A percentile compares a stretch with the other conserved stretches of the same genome.
phyloP scores from a whole-genome alignment of 2,888 invertebrate species.

The Papilio demoleus region DNA sequence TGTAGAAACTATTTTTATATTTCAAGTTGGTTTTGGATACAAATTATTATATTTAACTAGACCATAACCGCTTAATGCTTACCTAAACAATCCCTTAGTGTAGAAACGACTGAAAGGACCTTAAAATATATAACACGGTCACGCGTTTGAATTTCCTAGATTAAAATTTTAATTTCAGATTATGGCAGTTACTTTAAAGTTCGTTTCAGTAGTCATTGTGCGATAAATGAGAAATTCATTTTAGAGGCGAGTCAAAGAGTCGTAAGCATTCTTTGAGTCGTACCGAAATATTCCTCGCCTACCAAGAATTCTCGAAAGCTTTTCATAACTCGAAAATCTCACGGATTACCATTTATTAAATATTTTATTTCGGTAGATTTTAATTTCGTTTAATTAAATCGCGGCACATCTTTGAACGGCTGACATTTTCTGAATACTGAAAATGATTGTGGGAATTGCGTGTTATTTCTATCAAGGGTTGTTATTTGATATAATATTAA shows the following conservation, averaged over 20 bases:
- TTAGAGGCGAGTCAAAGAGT: neutral
- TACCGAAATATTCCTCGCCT: conserved; percentile 18
- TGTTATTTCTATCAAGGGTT: conserved; percentile 1
- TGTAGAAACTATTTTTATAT: neutral
- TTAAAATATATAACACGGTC: too few relatives aligned
- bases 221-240: too few relatives aligned
- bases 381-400: conserved; percentile 43
- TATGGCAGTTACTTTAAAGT: too few relatives aligned
- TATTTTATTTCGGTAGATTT: conserved; percentile 40
- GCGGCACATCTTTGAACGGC: conserved; percentile 17
- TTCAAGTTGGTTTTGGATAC: too few relatives aligned
- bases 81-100: too few relatives aligned
- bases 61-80: too few relatives aligned
- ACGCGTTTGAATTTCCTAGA: too few relatives aligned
- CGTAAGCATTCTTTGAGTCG: neutral
- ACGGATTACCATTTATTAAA: conserved; percentile 39
- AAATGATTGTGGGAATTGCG: conserved; percentile 11
- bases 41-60: too few relatives aligned
- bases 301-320: conserved; percentile 27
- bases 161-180: too few relatives aligned
- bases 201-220: too few relatives aligned
- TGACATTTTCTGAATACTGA: conserved; percentile 15
- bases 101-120: too few relatives aligned
- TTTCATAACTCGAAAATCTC: conserved; percentile 28
- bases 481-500: neutral